These are phyloP conservation scores for Gallinago undulata DNA, from an alignment of 2,113 vertebrate species.

Conservation along the genomic window DNA sequence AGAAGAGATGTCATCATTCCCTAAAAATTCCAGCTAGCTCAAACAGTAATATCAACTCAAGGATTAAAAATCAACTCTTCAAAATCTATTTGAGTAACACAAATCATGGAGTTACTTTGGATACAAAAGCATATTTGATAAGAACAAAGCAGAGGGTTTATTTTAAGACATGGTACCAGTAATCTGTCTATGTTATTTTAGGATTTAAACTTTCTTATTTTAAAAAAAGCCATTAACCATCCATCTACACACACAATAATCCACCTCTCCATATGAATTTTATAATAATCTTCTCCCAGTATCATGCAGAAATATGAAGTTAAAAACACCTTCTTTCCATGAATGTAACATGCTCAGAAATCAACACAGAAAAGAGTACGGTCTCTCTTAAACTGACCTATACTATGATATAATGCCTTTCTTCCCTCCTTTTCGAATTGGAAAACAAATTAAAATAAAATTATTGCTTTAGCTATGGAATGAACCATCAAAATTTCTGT, in stretches of 20 bases:
- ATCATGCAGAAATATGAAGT: not conserved
- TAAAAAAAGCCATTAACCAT: not conserved
- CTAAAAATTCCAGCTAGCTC: conserved; percentile 38
- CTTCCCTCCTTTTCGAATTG: not conserved
- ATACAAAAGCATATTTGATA: not conserved
- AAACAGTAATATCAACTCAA: not conserved
- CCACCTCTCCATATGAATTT: not conserved
- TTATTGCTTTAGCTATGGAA: not conserved
- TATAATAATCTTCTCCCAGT: not conserved
- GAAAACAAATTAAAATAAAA: not conserved
- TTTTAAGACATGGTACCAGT: not conserved
- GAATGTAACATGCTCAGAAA: not conserved
- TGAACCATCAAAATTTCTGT: not conserved
- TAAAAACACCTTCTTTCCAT: not conserved
- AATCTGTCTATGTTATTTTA: not conserved
- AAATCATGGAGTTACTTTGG: not conserved
- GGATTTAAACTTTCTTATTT: not conserved
- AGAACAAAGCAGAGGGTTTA: not conserved
- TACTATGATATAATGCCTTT: not conserved
- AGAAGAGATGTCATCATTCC: conserved; percentile 43
- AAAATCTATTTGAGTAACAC: conserved; percentile 6
- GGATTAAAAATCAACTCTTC: conserved; percentile 15
- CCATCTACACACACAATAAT: not conserved
- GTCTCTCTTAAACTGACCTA: not conserved
- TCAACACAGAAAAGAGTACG: not conserved